These are phyloP conservation scores for Bujurquina vittata DNA, from an alignment of 2,113 vertebrate species.

Conservation along the genomic window DNA sequence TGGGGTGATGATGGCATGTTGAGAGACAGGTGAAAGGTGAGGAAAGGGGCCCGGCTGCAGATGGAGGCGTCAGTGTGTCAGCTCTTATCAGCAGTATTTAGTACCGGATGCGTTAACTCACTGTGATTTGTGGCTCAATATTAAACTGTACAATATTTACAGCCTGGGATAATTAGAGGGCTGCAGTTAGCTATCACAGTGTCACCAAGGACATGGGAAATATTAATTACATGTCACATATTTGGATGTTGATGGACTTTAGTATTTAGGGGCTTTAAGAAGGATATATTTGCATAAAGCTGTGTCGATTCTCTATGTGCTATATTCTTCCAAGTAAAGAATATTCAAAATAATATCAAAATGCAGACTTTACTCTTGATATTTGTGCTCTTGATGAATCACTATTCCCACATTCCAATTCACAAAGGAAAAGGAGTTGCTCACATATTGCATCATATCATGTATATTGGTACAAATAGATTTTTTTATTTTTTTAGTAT, in stretches of 20 bases:
- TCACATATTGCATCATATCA: constrained; percentile 30
- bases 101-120: constrained; percentile 32
- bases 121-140: constrained; percentile 52
- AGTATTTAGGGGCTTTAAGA: constrained; percentile 2
- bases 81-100: constrained; percentile 59
- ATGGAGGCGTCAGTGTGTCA: constrained; percentile 49
- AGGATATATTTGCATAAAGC: constrained; percentile 1
- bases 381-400: constrained; percentile 7
- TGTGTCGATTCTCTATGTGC: neutral
- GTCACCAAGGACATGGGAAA: constrained; percentile 33
- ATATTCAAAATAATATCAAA: neutral
- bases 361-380: neutral
- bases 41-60: constrained; percentile 16
- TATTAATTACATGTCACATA: constrained; percentile 58
- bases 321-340: neutral
- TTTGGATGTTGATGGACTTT: constrained; percentile 35
- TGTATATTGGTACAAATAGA: constrained; percentile 1
- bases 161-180: constrained; percentile 64
- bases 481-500: neutral
- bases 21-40: constrained; percentile 69
- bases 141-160: constrained; percentile 71
- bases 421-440: constrained; percentile 38
- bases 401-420: constrained; percentile 4
- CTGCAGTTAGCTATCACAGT: constrained; percentile 34
- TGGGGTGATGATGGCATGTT: constrained; percentile 31